Base-by-base conservation (phyloP, 35 echinoderm and acorn worm genomes). In the Hemicentrotus pulcherrimus region DNA sequence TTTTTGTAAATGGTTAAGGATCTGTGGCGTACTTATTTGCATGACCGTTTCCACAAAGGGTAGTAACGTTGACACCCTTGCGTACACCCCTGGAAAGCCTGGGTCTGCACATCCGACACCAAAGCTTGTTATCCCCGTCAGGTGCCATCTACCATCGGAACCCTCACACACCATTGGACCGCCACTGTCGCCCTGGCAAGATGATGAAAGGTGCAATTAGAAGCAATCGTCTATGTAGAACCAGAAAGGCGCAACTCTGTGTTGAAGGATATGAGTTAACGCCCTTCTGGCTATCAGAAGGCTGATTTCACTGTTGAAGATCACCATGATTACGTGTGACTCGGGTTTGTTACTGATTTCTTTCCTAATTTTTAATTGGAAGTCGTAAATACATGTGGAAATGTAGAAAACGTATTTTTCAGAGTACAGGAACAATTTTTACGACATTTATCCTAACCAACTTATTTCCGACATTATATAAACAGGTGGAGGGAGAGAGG, bases 101-200 rank as follows among this genome's bases (percentile, higher is more conserved):
- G 97, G 95, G 31, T 93, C 35, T 5, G 95, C 98, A 85, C 98
- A 99, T 0, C 96, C 95, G 24, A 91, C 41, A 7, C 98, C 98
- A 85, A 97, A 97, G 71, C 97, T 98, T 30, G 97, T 97, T 3
- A 99, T 60, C 16, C 98, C 98, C 1, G 95, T 96, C 9, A 99
- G 65, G 31, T 97, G 95, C 98, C 98, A 99, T 61, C 91, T 88
- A 2, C 96, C 97, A 89, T 95, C 95, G 4, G 85, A 61, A 9
- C 94, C 95, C 45, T 96, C 94, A 86, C 98, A 99, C 22, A 96
- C 92, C 70, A 99, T 32, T 12, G 98, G 97, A 32, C 98, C 98
- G 19, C 98, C 98, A 90, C 98, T 99, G 46, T 99, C 98, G 70
- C 98, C 96, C 98, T 99, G 70, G 11, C 5, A 31, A 46, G 86